phyloP scores from a whole-genome alignment of 2,797 vertebrate genomes.

The Siniperca undulata region DNA sequence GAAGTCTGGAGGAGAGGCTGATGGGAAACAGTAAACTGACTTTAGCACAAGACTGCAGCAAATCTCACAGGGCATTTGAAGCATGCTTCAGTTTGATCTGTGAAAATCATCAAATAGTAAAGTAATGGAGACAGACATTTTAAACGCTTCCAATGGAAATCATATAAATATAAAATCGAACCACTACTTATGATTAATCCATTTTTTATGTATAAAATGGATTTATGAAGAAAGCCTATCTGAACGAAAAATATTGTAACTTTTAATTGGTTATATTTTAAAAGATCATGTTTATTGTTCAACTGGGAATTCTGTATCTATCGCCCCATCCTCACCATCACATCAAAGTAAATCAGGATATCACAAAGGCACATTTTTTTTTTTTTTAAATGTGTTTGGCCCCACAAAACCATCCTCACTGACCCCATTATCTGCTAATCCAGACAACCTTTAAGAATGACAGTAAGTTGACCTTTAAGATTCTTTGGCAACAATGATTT shows the following conservation, averaged over 20 bases:
- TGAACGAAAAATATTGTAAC: neutral
- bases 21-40: conserved; percentile 67
- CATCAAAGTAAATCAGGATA: conserved; percentile 47
- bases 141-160: conserved; percentile 22
- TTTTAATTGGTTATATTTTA: conserved; percentile 32
- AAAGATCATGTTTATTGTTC: conserved; percentile 16
- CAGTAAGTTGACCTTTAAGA: conserved; percentile 81
- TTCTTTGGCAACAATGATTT: conserved; percentile 69
- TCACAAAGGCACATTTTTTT: conserved; percentile 19
- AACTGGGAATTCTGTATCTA: conserved; percentile 25
- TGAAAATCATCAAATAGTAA: conserved; percentile 36
- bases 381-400: conserved; percentile 70
- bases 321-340: conserved; percentile 14
- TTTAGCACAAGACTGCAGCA: conserved; percentile 54
- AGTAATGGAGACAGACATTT: conserved; percentile 50
- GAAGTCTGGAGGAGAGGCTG: conserved; percentile 96
- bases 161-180: conserved; percentile 25
- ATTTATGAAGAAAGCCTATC: neutral
- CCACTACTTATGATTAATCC: neutral
- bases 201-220: neutral
- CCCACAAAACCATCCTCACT: conserved; percentile 59
- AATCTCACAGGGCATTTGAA: conserved; percentile 50
- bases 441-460: conserved; percentile 81
- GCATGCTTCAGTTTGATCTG: conserved; percentile 44
- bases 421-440: conserved; percentile 81